Evolutionary conservation across 1,140 invertebrate species (phyloP), one percentile per base, ranked within the genome.

Genomic region (Antheraea pernyi): DNA sequence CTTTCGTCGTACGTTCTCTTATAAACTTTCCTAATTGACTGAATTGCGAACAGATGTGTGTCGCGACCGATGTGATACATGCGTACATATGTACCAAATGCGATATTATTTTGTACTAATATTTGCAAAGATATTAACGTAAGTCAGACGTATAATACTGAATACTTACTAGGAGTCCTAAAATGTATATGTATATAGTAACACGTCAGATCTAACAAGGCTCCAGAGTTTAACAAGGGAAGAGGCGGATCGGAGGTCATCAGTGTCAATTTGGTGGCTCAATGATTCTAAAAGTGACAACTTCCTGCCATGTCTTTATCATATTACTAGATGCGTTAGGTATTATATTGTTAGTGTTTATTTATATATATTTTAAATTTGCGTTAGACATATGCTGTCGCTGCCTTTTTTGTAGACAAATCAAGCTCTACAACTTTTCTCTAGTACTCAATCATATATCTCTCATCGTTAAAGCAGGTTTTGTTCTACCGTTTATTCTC

Each of bases 21-120:
- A 73, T 76, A 30, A 30, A 30, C 22, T 30, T 30, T 30, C 22
- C 22, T 30, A 73, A 83, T 84, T 82, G 80, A 19, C 68, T 81
- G 80, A 79, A 84, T 84, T 86, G 79, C 68, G 77, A 74, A 72
- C 72, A 75, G 48, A 76, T 73, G 72, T 71, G 39, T 61, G 18
- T 42, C 39, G 39, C 39, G 0, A 42, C 11, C 39, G 11, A 42
- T 42, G 0, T 42, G 67, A 59, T 36, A n/a, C 36, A n/a, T 46
- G 59, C 22, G 37, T 46, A 42, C 18, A 13, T 53, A 53, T 13
- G 46, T 10, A 53, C 46, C 5, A 16, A 53, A 53, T 16, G 9
- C 5, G 46, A 53, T 16, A 53, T 53, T 53, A 53, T 16, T 53
- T 16, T 13, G 46, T 16, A 53, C 46, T 11, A 53, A 53, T 13